Evolutionary conservation across 2,797 vertebrate species (phyloP), one percentile per base, ranked within the genome.

Genomic region (Cheirogaleus major): DNA sequence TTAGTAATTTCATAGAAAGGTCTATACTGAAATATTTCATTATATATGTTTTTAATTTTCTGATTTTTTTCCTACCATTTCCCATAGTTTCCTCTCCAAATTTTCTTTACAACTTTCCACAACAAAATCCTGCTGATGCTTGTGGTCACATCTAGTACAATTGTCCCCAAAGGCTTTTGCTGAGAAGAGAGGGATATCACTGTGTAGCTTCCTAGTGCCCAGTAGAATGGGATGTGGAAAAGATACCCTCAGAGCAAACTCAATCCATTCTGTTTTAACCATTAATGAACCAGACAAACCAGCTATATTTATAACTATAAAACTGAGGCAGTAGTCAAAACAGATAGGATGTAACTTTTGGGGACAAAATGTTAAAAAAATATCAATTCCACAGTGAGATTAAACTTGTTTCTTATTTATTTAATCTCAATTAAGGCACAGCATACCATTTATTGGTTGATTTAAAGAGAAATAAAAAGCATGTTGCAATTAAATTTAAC

Each of bases 401-500:
- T 91, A 91, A 94, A 41, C 15, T 10, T 81, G 12, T 85, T 93
- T 83, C 38, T 94, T 85, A 92, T 65, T 95, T 86, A 70, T 55
- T 97, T 82, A 75, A 87, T 86, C 8, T 93, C 32, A 83, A 25
- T 89, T 65, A 94, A 91, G 38, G 0, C 27, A 63, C 3, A 85
- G 4, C 7, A 81, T 52, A 65, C 11, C 63, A 89, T 78, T 87
- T 92, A 91, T 69, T 89, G 35, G 89, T 83, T 93, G 79, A 96
- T 69, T 70, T 96, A 61, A 84, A 90, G 38, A 94, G 55, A 86
- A 95, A 50, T 55, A 79, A 78, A 41, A 76, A 79, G 30, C n/a
- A 85, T 89, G 11, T 84, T 95, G 43, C 27, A 93, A 87, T 91
- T 92, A 95, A 95, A 89, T 93, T 82, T 57, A 89, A 76, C 27